A percentile compares a stretch with the other conserved stretches of the same genome.
These are phyloP conservation scores for Hydrozoanthus tunicans DNA, from an alignment of 64 coral and sea anemone genomes.

Conservation along the genomic window DNA sequence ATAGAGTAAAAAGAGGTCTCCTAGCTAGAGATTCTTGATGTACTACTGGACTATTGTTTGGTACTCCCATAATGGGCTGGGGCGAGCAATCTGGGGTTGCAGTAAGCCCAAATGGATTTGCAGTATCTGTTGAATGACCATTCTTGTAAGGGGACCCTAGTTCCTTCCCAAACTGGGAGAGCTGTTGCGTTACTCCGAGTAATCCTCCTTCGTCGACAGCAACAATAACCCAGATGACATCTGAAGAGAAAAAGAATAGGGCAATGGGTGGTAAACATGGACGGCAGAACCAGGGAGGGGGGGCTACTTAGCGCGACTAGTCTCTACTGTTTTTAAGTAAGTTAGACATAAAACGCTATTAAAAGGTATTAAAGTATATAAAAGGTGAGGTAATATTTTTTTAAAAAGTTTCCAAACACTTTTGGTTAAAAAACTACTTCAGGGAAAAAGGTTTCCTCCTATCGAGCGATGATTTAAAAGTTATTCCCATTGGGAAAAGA, in stretches of 20 bases:
- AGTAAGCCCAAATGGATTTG: constrained; percentile 75
- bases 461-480: too few relatives aligned
- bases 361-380: too few relatives aligned
- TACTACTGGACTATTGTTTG: constrained; percentile 80
- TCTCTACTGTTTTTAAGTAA: too few relatives aligned
- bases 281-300: too few relatives aligned
- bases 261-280: background rate
- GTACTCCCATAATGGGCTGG: constrained; percentile 76
- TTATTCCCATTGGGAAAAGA: too few relatives aligned
- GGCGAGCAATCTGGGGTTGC: constrained; percentile 74
- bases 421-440: too few relatives aligned
- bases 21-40: constrained; percentile 67
- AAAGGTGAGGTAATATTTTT: too few relatives aligned
- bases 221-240: constrained; percentile 94
- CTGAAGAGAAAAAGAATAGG: constrained; percentile 23
- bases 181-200: constrained; percentile 83
- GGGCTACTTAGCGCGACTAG: too few relatives aligned
- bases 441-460: too few relatives aligned
- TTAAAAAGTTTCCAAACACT: too few relatives aligned
- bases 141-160: constrained; percentile 54
- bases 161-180: constrained; percentile 85
- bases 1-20: constrained; percentile 76
- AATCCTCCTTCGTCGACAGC: constrained; percentile 90
- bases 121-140: constrained; percentile 6
- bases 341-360: too few relatives aligned